phyloP scores from a whole-genome alignment of 1,140 invertebrate genomes.

The Popillia japonica region DNA sequence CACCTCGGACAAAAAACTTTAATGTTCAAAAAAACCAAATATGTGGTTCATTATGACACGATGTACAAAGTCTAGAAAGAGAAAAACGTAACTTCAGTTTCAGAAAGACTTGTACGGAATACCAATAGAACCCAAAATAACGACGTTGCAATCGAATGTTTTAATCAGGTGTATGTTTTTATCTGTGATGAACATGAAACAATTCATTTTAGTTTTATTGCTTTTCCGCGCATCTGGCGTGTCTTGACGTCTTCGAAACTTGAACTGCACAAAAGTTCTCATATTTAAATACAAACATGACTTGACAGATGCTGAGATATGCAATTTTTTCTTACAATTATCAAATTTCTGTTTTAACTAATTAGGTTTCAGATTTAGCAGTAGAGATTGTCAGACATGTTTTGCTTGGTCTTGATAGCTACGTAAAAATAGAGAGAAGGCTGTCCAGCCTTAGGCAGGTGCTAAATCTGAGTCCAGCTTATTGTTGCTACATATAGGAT shows the following conservation, averaged over 20 bases:
- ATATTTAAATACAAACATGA: neutral
- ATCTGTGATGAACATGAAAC: slow-evolving; percentile 35
- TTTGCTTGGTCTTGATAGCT: too few species aligned
- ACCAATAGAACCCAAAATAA: neutral
- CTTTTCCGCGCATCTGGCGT: neutral
- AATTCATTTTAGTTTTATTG: neutral
- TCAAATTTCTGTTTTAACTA: neutral
- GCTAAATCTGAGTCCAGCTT: too few species aligned
- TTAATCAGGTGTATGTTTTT: slow-evolving; percentile 24
- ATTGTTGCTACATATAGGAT: too few species aligned
- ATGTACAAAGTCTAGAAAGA: neutral
- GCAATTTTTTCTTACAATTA: neutral
- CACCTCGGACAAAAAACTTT: neutral
- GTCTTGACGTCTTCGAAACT: too few species aligned
- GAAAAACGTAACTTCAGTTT: neutral
- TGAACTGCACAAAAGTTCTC: too few species aligned
- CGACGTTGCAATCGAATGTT: neutral
- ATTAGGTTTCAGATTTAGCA: too few species aligned
- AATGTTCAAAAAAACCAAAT: neutral
- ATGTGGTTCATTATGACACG: neutral
- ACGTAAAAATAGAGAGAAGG: too few species aligned
- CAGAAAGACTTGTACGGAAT: neutral
- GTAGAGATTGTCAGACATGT: too few species aligned
- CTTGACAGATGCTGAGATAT: neutral
- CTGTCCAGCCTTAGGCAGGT: too few species aligned